Conservation (phyloP, 2,888 invertebrate species). For the Amiota minor region DNA sequence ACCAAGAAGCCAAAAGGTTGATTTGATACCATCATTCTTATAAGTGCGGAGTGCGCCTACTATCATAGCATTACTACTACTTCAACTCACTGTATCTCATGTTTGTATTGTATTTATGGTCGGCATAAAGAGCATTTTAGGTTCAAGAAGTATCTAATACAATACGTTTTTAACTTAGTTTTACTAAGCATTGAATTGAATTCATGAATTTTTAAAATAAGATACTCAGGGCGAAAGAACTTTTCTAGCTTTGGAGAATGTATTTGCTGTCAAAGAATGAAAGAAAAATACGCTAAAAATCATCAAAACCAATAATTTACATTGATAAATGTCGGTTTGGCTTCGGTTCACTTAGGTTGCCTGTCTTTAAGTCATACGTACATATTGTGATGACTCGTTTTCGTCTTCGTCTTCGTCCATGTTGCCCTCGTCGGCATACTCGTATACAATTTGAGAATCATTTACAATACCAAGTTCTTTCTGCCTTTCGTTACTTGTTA, state of each 20-base stretch:
- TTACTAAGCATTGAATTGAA: slow-evolving; percentile 21
- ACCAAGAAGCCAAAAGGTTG: too few species aligned
- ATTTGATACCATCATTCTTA: too few species aligned
- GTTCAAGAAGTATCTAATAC: too few species aligned
- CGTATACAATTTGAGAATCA: too few species aligned
- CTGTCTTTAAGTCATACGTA: background rate
- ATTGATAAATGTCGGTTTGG: slow-evolving; percentile 52
- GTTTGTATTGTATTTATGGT: too few species aligned
- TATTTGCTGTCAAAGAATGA: slow-evolving; percentile 43
- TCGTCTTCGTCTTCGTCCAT: background rate
- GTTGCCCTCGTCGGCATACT: background rate
- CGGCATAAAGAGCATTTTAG: too few species aligned
- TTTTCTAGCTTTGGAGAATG: slow-evolving; percentile 38
- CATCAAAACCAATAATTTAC: slow-evolving; percentile 39
- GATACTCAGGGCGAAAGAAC: slow-evolving; percentile 46
- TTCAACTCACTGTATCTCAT: too few species aligned
- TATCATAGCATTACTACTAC: too few species aligned
- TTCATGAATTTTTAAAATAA: slow-evolving; percentile 56
- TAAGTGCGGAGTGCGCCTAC: too few species aligned
- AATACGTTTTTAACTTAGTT: too few species aligned
- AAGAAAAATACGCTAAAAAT: slow-evolving; percentile 38
- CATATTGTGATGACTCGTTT: background rate
- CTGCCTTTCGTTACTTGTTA: slow-evolving; percentile 42
- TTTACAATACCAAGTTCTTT: too few species aligned
- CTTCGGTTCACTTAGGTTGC: background rate